A percentile compares a stretch with the other conserved stretches of the same genome.
These are phyloP conservation scores for Craterocephalus amniculus DNA, from an alignment of 2,797 vertebrate species.

Conservation along the genomic window DNA sequence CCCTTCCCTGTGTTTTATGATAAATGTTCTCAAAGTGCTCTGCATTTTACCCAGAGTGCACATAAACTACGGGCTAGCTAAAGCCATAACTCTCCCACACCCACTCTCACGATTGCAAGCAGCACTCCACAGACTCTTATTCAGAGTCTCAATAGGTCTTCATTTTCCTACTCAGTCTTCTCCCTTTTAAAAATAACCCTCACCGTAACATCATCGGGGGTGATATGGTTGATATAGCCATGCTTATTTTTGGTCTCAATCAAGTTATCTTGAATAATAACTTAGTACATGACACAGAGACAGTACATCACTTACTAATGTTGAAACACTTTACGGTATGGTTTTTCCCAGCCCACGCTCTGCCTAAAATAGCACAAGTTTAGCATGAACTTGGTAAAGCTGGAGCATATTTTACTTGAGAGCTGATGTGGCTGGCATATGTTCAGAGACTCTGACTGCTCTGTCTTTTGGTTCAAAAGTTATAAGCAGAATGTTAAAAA, in stretches of 20 bases:
- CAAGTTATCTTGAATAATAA: not conserved
- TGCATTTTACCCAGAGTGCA: slow-evolving; percentile 81
- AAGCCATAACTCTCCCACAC: slow-evolving; percentile 76
- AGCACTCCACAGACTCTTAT: slow-evolving; percentile 64
- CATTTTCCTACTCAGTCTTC: slow-evolving; percentile 29
- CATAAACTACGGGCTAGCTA: slow-evolving; percentile 78
- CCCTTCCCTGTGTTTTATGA: slow-evolving; percentile 80
- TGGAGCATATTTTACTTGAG: not conserved
- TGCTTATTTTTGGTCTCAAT: slow-evolving; percentile 1
- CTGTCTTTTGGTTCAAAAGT: slow-evolving; percentile 5
- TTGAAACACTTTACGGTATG: not conserved
- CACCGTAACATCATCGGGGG: slow-evolving; percentile 18
- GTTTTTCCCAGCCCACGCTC: not conserved
- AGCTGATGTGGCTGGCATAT: slow-evolving; percentile 6
- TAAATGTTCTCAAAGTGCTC: slow-evolving; percentile 83
- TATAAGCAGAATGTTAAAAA: not conserved
- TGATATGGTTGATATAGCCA: not conserved
- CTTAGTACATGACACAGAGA: slow-evolving; percentile 1
- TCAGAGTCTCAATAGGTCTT: slow-evolving; percentile 57
- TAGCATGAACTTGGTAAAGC: not conserved
- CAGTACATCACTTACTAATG: slow-evolving; percentile 6
- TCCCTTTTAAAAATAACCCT: slow-evolving; percentile 24
- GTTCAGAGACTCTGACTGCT: slow-evolving; percentile 1
- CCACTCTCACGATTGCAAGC: slow-evolving; percentile 73
- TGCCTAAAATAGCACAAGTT: not conserved